A percentile compares a stretch with the other conserved stretches of the same genome.
These are phyloP conservation scores for Dasyprocta punctata DNA, from an alignment of 2,113 vertebrate species.

Conservation along the genomic window DNA sequence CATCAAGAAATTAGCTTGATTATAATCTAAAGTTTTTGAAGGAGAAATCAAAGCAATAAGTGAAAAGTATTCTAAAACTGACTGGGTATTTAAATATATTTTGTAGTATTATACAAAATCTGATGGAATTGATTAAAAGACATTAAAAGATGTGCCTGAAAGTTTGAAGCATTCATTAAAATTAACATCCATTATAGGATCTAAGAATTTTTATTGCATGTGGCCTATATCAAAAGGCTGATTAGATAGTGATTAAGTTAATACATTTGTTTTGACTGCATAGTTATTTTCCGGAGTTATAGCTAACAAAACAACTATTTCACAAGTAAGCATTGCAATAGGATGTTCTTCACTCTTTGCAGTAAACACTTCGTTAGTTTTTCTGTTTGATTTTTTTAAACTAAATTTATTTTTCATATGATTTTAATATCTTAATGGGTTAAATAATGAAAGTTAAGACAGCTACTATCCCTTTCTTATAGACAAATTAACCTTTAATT, in stretches of 20 bases:
- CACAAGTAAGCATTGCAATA: background rate
- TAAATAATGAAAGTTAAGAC: background rate
- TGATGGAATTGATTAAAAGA: conserved; percentile 12
- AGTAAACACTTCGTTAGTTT: conserved; percentile 48
- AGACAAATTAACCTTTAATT: conserved; percentile 39
- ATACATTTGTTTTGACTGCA: background rate
- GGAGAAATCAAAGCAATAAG: background rate
- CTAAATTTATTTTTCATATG: background rate
- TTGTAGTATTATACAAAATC: background rate
- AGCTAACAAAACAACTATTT: background rate
- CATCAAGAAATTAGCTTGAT: conserved; percentile 24
- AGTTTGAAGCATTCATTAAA: background rate
- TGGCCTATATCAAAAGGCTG: background rate
- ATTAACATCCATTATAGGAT: background rate
- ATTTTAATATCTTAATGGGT: conserved; percentile 13
- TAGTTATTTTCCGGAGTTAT: conserved; percentile 12
- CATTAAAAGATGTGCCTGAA: background rate
- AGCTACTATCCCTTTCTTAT: background rate
- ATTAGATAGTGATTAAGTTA: background rate
- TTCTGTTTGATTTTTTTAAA: background rate
- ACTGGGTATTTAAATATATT: background rate
- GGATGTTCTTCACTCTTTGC: background rate
- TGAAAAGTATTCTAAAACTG: background rate
- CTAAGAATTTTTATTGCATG: background rate
- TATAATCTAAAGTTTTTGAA: background rate